Percentiles rank a stretch among this genome's conserved stretches.
phyloP scores from a whole-genome alignment of 2,797 vertebrate species.

The Apodemus agrarius region DNA sequence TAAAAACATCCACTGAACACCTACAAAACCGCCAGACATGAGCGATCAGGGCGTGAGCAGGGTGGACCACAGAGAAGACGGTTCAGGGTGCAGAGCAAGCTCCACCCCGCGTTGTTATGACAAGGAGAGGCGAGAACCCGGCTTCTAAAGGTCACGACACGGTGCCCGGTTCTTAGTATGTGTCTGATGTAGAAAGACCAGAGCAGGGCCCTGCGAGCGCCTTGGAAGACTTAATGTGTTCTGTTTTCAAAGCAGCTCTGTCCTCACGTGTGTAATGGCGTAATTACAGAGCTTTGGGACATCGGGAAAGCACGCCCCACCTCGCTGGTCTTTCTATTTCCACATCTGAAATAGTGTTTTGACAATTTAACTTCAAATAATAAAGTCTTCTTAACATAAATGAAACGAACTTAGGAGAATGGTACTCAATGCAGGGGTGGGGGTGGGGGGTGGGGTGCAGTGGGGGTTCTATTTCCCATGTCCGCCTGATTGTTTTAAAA shows the following conservation, averaged over 20 bases:
- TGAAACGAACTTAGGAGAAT: conserved; percentile 30
- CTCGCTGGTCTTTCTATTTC: neutral
- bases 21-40: neutral
- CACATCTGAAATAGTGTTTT: conserved; percentile 30
- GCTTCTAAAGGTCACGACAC: neutral
- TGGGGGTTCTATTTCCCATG: neutral
- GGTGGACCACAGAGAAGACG: neutral
- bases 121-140: neutral
- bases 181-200: neutral
- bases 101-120: neutral
- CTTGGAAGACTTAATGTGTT: neutral
- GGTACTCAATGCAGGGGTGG: neutral
- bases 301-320: neutral
- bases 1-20: neutral
- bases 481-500: conserved; percentile 46
- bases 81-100: neutral
- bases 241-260: neutral
- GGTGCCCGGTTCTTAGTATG: neutral
- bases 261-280: neutral
- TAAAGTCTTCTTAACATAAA: conserved; percentile 6
- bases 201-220: neutral
- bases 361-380: conserved; percentile 41
- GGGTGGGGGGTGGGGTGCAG: too few relatives aligned
- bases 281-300: conserved; percentile 19
- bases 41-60: neutral